Evolutionary conservation across 2,113 vertebrate species (phyloP).

Genomic region (Nipponia nippon): DNA sequence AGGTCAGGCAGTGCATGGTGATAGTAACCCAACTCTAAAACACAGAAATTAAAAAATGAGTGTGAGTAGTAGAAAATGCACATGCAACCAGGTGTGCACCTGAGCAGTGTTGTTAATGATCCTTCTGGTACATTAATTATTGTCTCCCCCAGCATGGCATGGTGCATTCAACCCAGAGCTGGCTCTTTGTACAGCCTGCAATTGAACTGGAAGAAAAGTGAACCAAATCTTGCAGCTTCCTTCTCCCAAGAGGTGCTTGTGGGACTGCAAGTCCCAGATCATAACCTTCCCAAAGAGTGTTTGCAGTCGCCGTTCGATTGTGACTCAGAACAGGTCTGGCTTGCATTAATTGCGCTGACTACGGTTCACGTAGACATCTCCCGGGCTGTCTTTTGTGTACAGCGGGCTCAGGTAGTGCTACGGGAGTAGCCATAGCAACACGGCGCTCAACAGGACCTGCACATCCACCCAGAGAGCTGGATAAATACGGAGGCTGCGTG

Average conservation of each 20-base stretch:
- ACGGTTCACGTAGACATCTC: rapidly evolving
- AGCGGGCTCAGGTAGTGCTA: not conserved
- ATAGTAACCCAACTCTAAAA: not conserved
- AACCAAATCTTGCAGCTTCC: not conserved
- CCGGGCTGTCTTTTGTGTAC: not conserved
- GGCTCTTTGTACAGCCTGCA: not conserved
- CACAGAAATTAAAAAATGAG: not conserved
- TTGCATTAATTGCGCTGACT: not conserved
- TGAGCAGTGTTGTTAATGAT: not conserved
- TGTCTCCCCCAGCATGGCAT: not conserved
- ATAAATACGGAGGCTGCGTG: not conserved
- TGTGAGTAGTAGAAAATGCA: not conserved
- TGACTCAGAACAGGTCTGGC: not conserved
- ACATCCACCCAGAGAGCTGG: not conserved
- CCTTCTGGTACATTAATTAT: not conserved
- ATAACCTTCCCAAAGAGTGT: not conserved
- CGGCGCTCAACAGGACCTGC: not conserved
- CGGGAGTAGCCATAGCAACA: conserved; percentile 27
- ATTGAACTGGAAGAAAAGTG: not conserved
- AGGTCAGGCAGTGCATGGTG: not conserved
- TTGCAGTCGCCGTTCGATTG: rapidly evolving
- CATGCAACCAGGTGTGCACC: not conserved
- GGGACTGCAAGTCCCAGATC: not conserved
- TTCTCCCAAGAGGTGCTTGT: not conserved
- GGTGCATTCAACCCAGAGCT: not conserved